These are phyloP conservation scores for Podiceps cristatus DNA, from an alignment of 2,113 vertebrate species.

Conservation along the genomic window DNA sequence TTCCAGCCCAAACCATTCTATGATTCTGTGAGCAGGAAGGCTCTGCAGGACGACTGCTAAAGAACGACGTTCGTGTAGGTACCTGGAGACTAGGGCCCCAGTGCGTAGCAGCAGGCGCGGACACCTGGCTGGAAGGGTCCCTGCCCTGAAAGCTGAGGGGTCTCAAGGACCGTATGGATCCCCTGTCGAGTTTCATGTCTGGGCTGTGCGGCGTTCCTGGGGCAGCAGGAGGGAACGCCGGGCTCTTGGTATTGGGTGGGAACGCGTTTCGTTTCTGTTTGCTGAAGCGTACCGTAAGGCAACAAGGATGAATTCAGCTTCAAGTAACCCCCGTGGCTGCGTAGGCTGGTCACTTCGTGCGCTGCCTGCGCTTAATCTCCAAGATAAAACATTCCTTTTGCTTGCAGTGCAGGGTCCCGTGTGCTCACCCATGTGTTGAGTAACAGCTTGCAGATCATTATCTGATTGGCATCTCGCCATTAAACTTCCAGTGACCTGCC, in stretches of 20 bases:
- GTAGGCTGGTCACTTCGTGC: neutral
- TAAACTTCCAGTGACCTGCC: constrained; percentile 38
- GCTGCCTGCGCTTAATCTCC: neutral
- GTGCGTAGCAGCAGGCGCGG: accelerated
- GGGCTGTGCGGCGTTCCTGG: neutral
- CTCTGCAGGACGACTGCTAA: accelerated
- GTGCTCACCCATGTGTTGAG: neutral
- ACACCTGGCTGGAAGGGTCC: accelerated
- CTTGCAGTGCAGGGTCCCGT: neutral
- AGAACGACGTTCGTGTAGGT: neutral
- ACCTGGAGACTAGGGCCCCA: neutral
- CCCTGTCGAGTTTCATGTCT: accelerated
- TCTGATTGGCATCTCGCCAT: constrained; percentile 14
- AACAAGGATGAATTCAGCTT: neutral
- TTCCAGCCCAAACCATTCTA: too few relatives aligned
- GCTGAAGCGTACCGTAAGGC: neutral
- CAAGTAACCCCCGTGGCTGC: neutral
- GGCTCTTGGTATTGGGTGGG: neutral
- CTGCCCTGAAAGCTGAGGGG: accelerated
- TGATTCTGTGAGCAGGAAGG: too few relatives aligned
- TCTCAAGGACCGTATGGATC: accelerated
- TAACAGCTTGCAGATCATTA: constrained; percentile 43
- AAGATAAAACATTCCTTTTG: neutral
- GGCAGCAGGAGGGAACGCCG: accelerated
- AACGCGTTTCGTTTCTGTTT: accelerated